Evolutionary conservation across 2,888 invertebrate species (phyloP).

Genomic region (Caenorhabditis zanzibari): DNA sequence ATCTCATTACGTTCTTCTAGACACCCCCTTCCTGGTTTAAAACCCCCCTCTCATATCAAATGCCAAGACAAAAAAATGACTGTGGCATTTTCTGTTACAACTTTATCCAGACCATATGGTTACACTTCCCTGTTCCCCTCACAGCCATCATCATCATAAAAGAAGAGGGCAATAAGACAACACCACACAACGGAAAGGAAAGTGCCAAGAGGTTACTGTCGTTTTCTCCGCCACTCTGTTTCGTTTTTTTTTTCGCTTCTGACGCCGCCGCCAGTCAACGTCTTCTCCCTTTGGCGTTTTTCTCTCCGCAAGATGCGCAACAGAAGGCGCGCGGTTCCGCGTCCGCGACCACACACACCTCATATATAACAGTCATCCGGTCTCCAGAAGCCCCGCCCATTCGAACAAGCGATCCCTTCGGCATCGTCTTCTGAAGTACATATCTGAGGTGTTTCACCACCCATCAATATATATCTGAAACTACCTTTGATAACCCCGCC

Average conservation of each 20-base stretch:
- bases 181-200: slow-evolving; percentile 33
- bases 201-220: slow-evolving; percentile 66
- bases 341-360: slow-evolving; percentile 71
- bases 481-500: slow-evolving; percentile 29
- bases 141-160: background rate
- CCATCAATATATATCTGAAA: slow-evolving; percentile 5
- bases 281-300: slow-evolving; percentile 23
- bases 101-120: slow-evolving; percentile 38
- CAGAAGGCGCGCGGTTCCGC: slow-evolving; percentile 68
- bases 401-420: slow-evolving; percentile 47
- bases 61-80: background rate
- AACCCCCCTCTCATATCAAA: background rate
- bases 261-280: background rate
- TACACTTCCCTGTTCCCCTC: slow-evolving; percentile 55
- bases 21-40: background rate
- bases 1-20: slow-evolving; percentile 6
- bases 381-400: slow-evolving; percentile 63
- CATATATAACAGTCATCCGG: slow-evolving; percentile 68
- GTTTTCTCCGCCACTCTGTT: slow-evolving; percentile 13
- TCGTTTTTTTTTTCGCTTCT: background rate
- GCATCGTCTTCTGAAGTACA: slow-evolving; percentile 34
- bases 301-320: slow-evolving; percentile 38
- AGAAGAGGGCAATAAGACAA: slow-evolving; percentile 23
- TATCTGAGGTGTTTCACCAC: background rate
- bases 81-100: slow-evolving; percentile 2